These are phyloP conservation scores for Patiria pectinifera DNA, from an alignment of 53 echinoderm and acorn worm genomes.

Conservation along the genomic window DNA sequence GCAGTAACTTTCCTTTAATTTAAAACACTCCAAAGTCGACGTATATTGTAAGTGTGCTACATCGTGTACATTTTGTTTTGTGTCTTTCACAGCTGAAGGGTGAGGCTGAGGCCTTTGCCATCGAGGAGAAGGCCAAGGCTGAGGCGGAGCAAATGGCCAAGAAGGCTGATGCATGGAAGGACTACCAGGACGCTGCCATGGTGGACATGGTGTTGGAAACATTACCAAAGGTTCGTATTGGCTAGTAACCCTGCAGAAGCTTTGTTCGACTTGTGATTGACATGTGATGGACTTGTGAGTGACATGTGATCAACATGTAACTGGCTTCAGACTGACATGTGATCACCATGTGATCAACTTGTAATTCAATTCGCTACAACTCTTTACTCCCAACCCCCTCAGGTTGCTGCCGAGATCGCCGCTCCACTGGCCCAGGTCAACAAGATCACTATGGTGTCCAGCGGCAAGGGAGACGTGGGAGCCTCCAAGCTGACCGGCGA, in stretches of 20 bases:
- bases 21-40: background rate
- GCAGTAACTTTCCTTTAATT: too few relatives aligned
- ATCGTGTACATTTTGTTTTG: background rate
- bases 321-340: too few relatives aligned
- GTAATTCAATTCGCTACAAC: background rate
- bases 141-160: constrained; percentile 96
- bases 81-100: constrained; percentile 69
- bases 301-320: too few relatives aligned
- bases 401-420: constrained; percentile 89
- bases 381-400: background rate
- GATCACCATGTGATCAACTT: background rate
- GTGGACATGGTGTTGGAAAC: constrained; percentile 90
- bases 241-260: too few relatives aligned
- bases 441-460: constrained; percentile 92
- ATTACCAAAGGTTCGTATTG: constrained; percentile 75
- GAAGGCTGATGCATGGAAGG: constrained; percentile 96
- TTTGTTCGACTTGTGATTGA: too few relatives aligned
- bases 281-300: too few relatives aligned
- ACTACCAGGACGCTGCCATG: constrained; percentile 94
- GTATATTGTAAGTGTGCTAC: background rate
- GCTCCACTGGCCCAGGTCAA: constrained; percentile 83
- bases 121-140: constrained; percentile 90
- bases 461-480: constrained; percentile 85
- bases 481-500: constrained; percentile 87
- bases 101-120: constrained; percentile 90